Conservation (phyloP, 1,140 invertebrate genomes). For the Atta colombica region DNA sequence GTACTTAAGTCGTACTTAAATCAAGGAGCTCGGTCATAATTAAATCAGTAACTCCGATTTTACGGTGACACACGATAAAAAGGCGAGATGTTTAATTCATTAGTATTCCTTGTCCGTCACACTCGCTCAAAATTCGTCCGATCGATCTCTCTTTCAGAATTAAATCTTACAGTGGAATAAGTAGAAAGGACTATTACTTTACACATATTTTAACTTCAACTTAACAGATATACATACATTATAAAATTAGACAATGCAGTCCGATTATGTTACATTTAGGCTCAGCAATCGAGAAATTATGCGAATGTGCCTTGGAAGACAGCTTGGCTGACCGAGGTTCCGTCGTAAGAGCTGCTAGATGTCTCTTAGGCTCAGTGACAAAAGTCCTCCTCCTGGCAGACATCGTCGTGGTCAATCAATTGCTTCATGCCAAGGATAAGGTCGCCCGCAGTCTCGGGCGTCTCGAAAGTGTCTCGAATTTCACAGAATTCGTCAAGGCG, state of each 20-base stretch:
- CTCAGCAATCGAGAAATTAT: slow-evolving; percentile 95
- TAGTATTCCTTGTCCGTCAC: background rate
- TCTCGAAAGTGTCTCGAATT: slow-evolving; percentile 97
- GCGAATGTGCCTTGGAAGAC: slow-evolving; percentile 91
- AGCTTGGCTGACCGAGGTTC: slow-evolving; percentile 90
- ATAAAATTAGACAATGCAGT: background rate
- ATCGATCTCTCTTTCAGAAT: slow-evolving; percentile 3
- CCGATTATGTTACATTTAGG: slow-evolving; percentile 86
- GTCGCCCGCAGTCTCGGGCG: slow-evolving; percentile 94
- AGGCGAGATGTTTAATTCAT: slow-evolving; percentile 54
- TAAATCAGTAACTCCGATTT: slow-evolving; percentile 52
- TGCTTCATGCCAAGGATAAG: slow-evolving; percentile 98
- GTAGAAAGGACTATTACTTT: background rate
- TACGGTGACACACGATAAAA: slow-evolving; percentile 50
- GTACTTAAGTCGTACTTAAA: background rate
- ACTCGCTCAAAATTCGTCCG: slow-evolving; percentile 6
- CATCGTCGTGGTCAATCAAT: slow-evolving; percentile 98
- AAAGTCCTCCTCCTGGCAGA: slow-evolving; percentile 99
- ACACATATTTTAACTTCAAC: background rate
- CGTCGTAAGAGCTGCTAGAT: slow-evolving; percentile 96
- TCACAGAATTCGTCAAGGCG: slow-evolving; percentile 99
- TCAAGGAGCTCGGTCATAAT: slow-evolving; percentile 32
- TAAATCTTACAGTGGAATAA: background rate
- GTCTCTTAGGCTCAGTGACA: slow-evolving; percentile 97
- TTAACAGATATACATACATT: background rate